phyloP scores from a whole-genome alignment of 2,888 invertebrate species.

The Scaptomyza polygonia region DNA sequence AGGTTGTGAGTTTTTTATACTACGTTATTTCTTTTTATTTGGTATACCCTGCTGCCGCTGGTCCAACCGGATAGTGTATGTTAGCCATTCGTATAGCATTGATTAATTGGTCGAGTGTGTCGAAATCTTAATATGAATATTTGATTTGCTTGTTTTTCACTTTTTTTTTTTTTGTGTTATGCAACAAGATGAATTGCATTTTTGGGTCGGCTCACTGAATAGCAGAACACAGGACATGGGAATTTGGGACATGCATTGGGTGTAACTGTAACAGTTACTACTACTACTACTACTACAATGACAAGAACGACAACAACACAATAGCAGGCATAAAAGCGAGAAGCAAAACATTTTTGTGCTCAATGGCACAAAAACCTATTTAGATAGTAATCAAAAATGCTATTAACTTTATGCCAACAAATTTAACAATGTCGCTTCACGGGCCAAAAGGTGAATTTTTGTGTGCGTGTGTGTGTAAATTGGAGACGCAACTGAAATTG shows the following conservation, averaged over 20 bases:
- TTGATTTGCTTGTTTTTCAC: conserved; percentile 1
- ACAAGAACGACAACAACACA: conserved; percentile 37
- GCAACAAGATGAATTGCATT: conserved; percentile 10
- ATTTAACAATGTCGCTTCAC: conserved; percentile 60
- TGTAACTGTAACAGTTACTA: too few relatives aligned
- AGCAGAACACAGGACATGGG: neutral
- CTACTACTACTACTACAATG: too few relatives aligned
- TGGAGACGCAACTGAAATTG: neutral
- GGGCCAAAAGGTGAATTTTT: neutral
- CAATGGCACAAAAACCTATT: conserved; percentile 71
- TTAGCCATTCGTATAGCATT: neutral
- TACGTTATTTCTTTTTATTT: neutral
- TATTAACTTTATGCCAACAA: conserved; percentile 71
- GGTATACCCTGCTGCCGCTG: neutral
- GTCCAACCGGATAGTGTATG: neutral
- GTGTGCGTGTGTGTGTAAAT: neutral
- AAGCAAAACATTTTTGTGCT: conserved; percentile 62
- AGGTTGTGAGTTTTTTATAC: neutral
- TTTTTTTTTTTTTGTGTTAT: too few relatives aligned
- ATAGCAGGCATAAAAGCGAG: conserved; percentile 21
- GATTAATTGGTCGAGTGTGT: conserved; percentile 1
- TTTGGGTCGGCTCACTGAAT: neutral
- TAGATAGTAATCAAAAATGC: conserved; percentile 72
- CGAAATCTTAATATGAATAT: neutral
- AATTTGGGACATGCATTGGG: conserved; percentile 5